Base-by-base conservation (phyloP, 2,797 vertebrate species). In the Catostomus latipinnis region DNA sequence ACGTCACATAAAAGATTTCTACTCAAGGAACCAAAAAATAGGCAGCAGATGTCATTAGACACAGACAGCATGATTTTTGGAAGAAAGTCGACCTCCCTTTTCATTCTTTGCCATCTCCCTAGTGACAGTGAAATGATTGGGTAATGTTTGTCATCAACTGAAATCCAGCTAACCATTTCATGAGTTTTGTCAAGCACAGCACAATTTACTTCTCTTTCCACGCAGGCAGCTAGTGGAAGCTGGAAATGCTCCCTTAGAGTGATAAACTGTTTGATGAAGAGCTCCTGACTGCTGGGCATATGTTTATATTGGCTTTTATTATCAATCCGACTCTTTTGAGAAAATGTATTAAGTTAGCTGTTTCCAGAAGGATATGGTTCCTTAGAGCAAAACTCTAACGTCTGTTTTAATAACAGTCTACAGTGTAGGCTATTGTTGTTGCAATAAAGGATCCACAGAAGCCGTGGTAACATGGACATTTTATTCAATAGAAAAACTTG, bases 151-250 rank as follows among this genome's bases (percentile, higher is more conserved):
- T 34, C 72, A 84, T 84, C 83, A 75, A 86, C 81, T 83, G 81
- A 77, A 84, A 86, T 76, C 69, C 86, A 83, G 69, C 84, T 84
- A 80, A 84, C 81, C 76, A 72, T 87, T 83, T 86, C 81, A 74
- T 69, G 69, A 84, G 78, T 81, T 74, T 83, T 84, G 81, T 85
- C 48, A 81, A 84, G 84, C 81, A 69, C 65, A 80, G 84, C 82
- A 83, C 76, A 83, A 86, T 80, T 81, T 74, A 81, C 84, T 80
- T 67, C 72, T 77, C 76, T 82, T 80, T 84, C 69, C 52, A 70
- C 82, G 69, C 68, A 48, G 81, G 80, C 56, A 78, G 57, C 61
- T n/a, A 50, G 71, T 46, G 65, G 11, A 54, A 34, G 69, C 71
- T 71, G 78, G 75, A 75, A 72, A 71, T 70, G 22, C 68, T 73